These are phyloP conservation scores for Fringilla coelebs DNA, from an alignment of 2,797 vertebrate species.

Conservation along the genomic window DNA sequence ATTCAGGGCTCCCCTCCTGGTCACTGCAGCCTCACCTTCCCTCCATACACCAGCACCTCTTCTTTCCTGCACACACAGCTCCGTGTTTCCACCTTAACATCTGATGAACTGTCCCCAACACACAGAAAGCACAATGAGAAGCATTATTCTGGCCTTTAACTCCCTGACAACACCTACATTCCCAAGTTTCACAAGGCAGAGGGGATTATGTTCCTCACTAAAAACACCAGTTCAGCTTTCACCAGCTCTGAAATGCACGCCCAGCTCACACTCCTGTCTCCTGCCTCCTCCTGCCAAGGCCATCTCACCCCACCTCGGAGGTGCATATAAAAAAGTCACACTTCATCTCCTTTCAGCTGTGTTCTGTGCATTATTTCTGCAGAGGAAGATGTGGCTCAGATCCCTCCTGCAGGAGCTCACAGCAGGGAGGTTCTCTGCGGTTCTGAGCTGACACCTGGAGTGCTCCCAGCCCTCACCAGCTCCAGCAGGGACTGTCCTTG, in stretches of 20 bases:
- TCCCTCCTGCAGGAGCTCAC: rapidly evolving
- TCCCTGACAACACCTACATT: not conserved
- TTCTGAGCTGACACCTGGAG: not conserved
- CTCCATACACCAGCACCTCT: rapidly evolving
- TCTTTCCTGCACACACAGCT: not conserved
- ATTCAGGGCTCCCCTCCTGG: not conserved
- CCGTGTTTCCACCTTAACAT: not conserved
- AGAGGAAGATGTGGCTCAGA: not conserved
- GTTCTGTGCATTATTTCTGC: not conserved
- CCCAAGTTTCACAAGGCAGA: not conserved
- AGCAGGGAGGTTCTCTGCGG: not conserved
- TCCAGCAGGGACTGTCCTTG: not conserved
- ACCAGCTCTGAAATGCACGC: not conserved
- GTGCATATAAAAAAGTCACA: not conserved
- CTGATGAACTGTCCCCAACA: not conserved
- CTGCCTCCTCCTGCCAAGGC: slow-evolving; percentile 7
- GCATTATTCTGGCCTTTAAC: not conserved
- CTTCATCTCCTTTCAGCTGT: not conserved
- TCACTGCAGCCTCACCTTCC: not conserved
- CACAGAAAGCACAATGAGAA: not conserved
- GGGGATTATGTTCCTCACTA: not conserved
- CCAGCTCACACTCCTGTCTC: not conserved
- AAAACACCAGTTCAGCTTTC: not conserved
- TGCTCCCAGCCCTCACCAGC: not conserved
- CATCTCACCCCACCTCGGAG: not conserved